Percentiles rank a stretch among this genome's conserved stretches.
These are phyloP conservation scores for Caenorhabditis doughertyi DNA, from an alignment of 2,888 invertebrate genomes.

Conservation along the genomic window DNA sequence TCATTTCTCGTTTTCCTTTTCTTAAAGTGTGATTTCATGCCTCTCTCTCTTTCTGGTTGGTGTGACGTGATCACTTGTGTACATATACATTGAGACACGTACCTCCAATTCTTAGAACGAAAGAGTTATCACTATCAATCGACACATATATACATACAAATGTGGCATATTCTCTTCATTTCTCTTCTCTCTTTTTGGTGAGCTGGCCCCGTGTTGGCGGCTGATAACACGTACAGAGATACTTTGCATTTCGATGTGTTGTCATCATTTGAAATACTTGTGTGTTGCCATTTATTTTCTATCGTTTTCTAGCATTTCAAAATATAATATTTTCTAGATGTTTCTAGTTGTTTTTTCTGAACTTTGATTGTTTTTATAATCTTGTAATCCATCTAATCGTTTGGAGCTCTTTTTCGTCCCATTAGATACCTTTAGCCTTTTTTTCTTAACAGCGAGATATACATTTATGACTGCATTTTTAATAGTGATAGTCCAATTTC, in stretches of 20 bases:
- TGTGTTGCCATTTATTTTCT: conserved; percentile 22
- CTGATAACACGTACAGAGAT: conserved; percentile 34
- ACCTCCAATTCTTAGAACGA: conserved; percentile 61
- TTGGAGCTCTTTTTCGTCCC: too few species aligned
- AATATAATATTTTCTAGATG: too few species aligned
- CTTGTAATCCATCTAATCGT: too few species aligned
- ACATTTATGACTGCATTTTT: too few species aligned
- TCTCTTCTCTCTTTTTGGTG: conserved; percentile 21
- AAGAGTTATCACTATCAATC: conserved; percentile 50
- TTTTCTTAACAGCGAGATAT: too few species aligned
- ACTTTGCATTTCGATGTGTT: conserved; percentile 48
- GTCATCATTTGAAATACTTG: conserved; percentile 7
- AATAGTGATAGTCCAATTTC: too few species aligned
- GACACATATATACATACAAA: conserved; percentile 55
- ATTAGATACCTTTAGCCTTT: too few species aligned
- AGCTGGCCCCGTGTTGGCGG: conserved; percentile 38
- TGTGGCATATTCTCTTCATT: conserved; percentile 34
- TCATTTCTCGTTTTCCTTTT: background rate
- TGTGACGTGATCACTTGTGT: conserved; percentile 43
- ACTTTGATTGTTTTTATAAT: too few species aligned
- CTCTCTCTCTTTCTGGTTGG: background rate
- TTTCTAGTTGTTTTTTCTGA: too few species aligned
- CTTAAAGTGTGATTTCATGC: conserved; percentile 28
- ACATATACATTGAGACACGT: conserved; percentile 31
- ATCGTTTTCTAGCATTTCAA: conserved; percentile 13